phyloP scores from a whole-genome alignment of 2,113 vertebrate genomes.

The Petroica traversi region DNA sequence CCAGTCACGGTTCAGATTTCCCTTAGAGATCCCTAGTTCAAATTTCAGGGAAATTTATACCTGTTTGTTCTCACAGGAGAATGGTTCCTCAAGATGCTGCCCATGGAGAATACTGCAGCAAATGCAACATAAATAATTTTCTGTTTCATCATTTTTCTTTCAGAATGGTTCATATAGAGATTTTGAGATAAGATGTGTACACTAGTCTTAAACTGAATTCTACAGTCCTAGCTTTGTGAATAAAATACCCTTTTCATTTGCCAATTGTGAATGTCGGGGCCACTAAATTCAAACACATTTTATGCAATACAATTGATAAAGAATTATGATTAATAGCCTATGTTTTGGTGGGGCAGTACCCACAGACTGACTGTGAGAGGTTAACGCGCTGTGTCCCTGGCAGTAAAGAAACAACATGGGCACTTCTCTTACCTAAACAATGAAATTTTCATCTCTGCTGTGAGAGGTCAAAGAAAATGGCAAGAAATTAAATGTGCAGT shows the following conservation, averaged over 20 bases:
- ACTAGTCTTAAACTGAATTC: background rate
- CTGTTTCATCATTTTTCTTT: background rate
- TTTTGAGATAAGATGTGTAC: background rate
- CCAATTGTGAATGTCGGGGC: background rate
- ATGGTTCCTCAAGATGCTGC: background rate
- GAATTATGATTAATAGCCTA: constrained; percentile 13
- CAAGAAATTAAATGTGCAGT: constrained; percentile 55
- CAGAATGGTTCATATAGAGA: background rate
- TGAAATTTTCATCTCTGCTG: constrained; percentile 21
- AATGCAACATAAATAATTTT: background rate
- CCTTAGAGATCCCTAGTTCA: background rate
- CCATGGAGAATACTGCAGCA: background rate
- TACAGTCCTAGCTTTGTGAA: background rate
- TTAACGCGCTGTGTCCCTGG: background rate
- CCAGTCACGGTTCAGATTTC: fast-evolving
- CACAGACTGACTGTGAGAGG: constrained; percentile 2
- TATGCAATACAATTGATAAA: background rate
- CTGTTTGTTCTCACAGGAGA: background rate
- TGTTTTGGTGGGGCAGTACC: background rate
- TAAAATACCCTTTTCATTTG: background rate
- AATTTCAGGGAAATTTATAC: background rate
- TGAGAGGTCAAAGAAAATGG: constrained; percentile 57
- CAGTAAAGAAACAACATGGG: background rate
- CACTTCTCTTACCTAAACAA: background rate
- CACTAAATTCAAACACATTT: background rate